Evolutionary conservation across 2,113 vertebrate species (phyloP).

Genomic region (Perca fluviatilis): DNA sequence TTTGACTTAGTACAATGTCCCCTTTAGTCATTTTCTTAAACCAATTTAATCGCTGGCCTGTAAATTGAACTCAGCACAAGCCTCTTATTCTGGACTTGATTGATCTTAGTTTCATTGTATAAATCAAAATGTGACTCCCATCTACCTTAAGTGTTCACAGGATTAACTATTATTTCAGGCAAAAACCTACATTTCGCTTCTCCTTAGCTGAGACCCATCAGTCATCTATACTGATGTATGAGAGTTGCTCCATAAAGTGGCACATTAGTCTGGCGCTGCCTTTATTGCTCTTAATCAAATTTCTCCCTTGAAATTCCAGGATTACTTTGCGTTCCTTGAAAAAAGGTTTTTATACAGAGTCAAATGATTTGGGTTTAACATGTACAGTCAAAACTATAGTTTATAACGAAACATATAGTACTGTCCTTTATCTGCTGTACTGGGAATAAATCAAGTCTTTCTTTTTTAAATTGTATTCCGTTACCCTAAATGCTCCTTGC

Average conservation of each 20-base stretch:
- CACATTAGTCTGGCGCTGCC: constrained; percentile 13
- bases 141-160: background rate
- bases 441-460: background rate
- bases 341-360: background rate
- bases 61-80: constrained; percentile 1
- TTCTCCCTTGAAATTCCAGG: background rate
- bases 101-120: background rate
- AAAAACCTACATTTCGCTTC: constrained; percentile 20
- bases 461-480: background rate
- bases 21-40: constrained; percentile 26
- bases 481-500: constrained; percentile 28
- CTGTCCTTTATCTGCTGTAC: background rate
- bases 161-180: background rate
- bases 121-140: background rate
- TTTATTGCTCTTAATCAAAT: constrained; percentile 36
- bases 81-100: background rate
- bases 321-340: constrained; percentile 6
- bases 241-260: background rate
- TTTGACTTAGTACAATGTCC: background rate
- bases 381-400: background rate
- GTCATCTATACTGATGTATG: constrained; percentile 36
- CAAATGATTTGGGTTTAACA: constrained; percentile 12
- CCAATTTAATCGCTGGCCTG: background rate
- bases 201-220: background rate
- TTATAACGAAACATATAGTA: background rate